Evolutionary conservation across 1,140 invertebrate genomes (phyloP), one percentile per base, ranked within the genome.

Genomic region (Procambarus clarkii): DNA sequence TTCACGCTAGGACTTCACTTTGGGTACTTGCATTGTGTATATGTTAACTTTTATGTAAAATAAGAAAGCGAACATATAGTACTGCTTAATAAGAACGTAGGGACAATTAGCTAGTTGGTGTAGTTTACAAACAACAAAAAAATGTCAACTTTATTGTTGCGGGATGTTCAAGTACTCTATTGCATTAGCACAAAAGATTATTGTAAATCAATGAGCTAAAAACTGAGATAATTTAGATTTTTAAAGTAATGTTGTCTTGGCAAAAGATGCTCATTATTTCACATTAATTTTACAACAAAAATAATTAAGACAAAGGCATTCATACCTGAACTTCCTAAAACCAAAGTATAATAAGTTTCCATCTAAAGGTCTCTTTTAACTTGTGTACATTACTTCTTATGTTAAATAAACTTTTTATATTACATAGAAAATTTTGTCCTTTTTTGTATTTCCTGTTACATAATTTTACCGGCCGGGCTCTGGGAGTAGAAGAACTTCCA

Each of bases 41-140:
- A 18, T 69, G 18, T 69, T 69, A 69, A 69, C 64, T 69, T 69
- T 21, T 18, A 21, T 69, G 64, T 69, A 21, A 69, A 11, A 69
- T 69, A 69, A 69, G 64, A 69, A 34, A 21, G 64, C 64, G 11
- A 69, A 69, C 64, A 18, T 69, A 18, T 69, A 69, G 64, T 69
- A 21, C 64, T 69, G 64, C 64, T 69, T 69, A 69, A 69, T 69
- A 69, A 69, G 64, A 69, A 69, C 21, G 64, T 69, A 69, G 64
- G 64, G 18, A 69, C 11, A 69, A 69, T 11, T 69, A 69, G 64
- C 64, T 69, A 69, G 64, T 69, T 69, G 64, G 11, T 69, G 64
- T 69, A 21, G 64, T 69, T 69, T 69, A 69, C 64, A 13, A 69
- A 69, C 64, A 69, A 69, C 64, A 69, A 69, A 69, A 69, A 69